Evolutionary conservation across 2,888 invertebrate genomes (phyloP).

Genomic region (Xestia rhomboidea): DNA sequence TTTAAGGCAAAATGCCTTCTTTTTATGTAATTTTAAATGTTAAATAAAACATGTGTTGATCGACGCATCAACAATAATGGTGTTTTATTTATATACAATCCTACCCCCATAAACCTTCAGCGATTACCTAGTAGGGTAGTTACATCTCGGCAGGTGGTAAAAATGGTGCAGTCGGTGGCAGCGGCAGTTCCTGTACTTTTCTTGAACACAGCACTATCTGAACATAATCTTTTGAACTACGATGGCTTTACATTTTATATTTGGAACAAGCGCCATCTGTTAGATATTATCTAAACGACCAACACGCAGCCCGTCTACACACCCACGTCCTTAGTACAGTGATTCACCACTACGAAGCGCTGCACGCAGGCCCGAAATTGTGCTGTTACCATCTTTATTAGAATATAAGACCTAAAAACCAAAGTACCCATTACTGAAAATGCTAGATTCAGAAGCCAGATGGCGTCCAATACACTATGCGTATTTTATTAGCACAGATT

Average conservation of each 20-base stretch:
- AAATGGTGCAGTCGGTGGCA: neutral
- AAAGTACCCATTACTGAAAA: neutral
- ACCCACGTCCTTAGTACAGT: neutral
- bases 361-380: neutral
- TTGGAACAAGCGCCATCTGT: constrained; percentile 25
- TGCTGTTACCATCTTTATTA: neutral
- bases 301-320: no score
- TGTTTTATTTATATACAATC: constrained; percentile 77
- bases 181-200: neutral
- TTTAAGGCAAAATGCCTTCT: constrained; percentile 88
- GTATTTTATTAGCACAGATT: neutral
- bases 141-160: neutral
- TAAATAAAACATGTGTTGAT: constrained; percentile 88
- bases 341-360: neutral
- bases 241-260: no score
- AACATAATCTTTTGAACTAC: neutral
- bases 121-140: neutral
- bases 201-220: constrained; percentile 2
- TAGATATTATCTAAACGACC: neutral
- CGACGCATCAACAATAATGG: constrained; percentile 82
- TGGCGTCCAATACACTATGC: neutral
- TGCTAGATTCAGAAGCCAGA: neutral
- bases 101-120: neutral
- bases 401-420: no score
- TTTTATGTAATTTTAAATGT: constrained; percentile 91